Percentiles rank a stretch among this genome's conserved stretches.
Evolutionary conservation across 2,113 vertebrate genomes (phyloP).

Genomic region (Colistium nudipinnis): DNA sequence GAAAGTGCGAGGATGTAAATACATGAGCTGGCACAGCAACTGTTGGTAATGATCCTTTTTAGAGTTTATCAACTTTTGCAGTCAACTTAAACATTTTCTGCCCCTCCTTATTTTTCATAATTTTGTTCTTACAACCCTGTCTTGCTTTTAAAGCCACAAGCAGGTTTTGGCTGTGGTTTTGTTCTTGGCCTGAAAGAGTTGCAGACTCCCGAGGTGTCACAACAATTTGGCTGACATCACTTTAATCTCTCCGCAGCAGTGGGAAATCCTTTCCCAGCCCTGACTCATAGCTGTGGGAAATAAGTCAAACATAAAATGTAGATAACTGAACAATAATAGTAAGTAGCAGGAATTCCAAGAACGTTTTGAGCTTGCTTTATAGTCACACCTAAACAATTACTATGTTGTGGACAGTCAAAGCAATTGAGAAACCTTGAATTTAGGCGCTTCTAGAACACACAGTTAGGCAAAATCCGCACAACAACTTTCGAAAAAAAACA

Average conservation of each 20-base stretch:
- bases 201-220: constrained; percentile 42
- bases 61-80: background rate
- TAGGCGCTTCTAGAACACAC: too few species aligned
- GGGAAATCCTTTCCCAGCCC: constrained; percentile 36
- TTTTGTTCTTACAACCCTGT: constrained; percentile 5
- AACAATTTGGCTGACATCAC: constrained; percentile 52
- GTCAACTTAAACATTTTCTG: constrained; percentile 1
- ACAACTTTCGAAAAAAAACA: too few species aligned
- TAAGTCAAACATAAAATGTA: background rate
- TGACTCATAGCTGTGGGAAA: constrained; percentile 30
- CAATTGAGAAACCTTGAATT: too few species aligned
- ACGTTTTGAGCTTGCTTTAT: background rate
- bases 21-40: background rate
- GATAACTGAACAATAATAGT: background rate
- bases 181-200: constrained; percentile 40
- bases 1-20: too few species aligned
- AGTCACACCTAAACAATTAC: background rate
- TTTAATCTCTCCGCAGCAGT: constrained; percentile 22
- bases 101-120: background rate
- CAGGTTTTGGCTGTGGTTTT: constrained; percentile 37
- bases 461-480: too few species aligned
- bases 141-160: constrained; percentile 18
- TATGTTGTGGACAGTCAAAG: background rate
- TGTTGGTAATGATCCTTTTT: constrained; percentile 1
- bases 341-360: background rate